phyloP scores from a whole-genome alignment of 2,113 vertebrate genomes.

The Fregata magnificens region DNA sequence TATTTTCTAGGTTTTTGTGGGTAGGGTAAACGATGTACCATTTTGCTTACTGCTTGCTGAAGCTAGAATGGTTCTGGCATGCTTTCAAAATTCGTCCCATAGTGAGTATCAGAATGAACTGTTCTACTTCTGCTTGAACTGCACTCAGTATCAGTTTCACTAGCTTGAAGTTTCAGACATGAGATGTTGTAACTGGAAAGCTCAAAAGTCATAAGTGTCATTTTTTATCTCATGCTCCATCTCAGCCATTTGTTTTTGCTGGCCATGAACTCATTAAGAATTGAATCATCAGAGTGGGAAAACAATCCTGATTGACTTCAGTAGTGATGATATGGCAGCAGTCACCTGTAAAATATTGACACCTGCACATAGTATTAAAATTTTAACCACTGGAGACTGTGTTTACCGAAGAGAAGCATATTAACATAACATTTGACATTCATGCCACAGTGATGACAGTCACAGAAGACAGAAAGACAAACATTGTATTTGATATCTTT shows the following conservation, averaged over 20 bases:
- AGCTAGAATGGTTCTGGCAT: not conserved
- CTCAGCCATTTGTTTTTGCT: slow-evolving; percentile 24
- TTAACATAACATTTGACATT: slow-evolving; percentile 6
- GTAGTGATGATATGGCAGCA: not conserved
- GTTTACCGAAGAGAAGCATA: not conserved
- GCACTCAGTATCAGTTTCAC: not conserved
- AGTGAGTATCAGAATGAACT: not conserved
- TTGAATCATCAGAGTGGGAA: not conserved
- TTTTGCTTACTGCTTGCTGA: not conserved
- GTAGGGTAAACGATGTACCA: not conserved
- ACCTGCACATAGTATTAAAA: not conserved
- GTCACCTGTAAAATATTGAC: slow-evolving; percentile 22
- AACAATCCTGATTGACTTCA: not conserved
- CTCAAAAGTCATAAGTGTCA: not conserved
- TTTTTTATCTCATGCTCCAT: not conserved
- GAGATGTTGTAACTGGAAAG: not conserved
- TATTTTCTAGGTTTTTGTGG: not conserved
- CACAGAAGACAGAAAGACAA: not conserved
- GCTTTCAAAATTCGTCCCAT: not conserved
- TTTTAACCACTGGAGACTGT: not conserved
- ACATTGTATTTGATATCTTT: not conserved
- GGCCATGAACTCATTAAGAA: slow-evolving; percentile 15
- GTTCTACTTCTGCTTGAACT: not conserved
- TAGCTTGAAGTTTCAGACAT: not conserved
- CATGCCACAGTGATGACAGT: not conserved